Conservation (phyloP, 1,140 invertebrate species). For the Sycophila sp. region DNA sequence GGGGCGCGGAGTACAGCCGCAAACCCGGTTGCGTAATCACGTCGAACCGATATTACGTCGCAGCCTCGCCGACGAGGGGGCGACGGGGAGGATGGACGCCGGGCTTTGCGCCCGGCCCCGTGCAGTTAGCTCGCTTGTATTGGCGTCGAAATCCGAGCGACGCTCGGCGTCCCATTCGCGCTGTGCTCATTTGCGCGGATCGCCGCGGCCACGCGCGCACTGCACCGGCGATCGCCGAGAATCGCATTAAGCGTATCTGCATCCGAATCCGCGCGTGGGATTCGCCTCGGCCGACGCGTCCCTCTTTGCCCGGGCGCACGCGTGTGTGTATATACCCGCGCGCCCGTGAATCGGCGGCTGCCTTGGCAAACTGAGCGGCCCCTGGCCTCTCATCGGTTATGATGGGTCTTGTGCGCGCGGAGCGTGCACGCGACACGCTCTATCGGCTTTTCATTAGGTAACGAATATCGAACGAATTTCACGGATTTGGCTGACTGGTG, state of each 20-base stretch:
- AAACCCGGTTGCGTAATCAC: conserved; percentile 54
- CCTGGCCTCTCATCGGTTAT: too few relatives aligned
- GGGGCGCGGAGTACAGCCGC: background rate
- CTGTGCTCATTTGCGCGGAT: conserved; percentile 47
- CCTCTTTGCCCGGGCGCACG: background rate
- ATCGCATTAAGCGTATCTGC: conserved; percentile 56
- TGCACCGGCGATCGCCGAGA: conserved; percentile 47
- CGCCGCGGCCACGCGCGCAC: conserved; percentile 35
- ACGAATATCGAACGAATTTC: too few relatives aligned
- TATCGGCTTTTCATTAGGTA: too few relatives aligned
- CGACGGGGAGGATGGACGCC: too few relatives aligned
- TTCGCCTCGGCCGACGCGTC: background rate
- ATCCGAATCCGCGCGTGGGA: conserved; percentile 10
- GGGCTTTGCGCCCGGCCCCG: background rate
- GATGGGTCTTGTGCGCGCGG: too few relatives aligned
- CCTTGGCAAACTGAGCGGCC: too few relatives aligned
- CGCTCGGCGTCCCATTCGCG: conserved; percentile 29
- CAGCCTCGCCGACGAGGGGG: conserved; percentile 35
- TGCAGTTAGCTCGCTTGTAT: conserved; percentile 14
- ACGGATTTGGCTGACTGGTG: too few relatives aligned
- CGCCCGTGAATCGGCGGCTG: too few relatives aligned
- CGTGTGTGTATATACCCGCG: background rate
- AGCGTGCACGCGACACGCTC: too few relatives aligned
- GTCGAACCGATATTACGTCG: conserved; percentile 42
- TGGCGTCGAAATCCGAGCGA: conserved; percentile 26